A percentile compares a stretch with the other conserved stretches of the same genome.
phyloP scores from a whole-genome alignment of 2,113 vertebrate species.

The Trichechus manatus region DNA sequence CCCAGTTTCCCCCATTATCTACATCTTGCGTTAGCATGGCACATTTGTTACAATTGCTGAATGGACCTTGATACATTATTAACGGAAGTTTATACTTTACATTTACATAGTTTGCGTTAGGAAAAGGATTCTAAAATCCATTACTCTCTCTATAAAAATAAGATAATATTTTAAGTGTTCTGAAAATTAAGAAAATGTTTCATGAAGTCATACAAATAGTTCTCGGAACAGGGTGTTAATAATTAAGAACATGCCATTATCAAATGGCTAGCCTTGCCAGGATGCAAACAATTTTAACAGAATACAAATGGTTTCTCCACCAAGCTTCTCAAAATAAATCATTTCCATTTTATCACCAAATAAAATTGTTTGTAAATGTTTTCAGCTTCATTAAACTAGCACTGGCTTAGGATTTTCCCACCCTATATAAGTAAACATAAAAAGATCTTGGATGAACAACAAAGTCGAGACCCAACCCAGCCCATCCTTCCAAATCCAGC shows the following conservation, averaged over 20 bases:
- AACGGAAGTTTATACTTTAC: neutral
- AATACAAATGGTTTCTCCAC: constrained; percentile 1
- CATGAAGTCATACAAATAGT: neutral
- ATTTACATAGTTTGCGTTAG: too few species aligned
- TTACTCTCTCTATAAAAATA: constrained; percentile 15
- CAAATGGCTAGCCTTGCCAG: constrained; percentile 13
- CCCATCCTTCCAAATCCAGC: constrained; percentile 54
- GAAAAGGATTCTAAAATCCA: neutral
- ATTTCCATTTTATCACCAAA: constrained; percentile 60
- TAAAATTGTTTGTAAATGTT: constrained; percentile 63
- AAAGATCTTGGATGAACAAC: constrained; percentile 69
- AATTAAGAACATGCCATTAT: constrained; percentile 44
- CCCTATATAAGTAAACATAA: constrained; percentile 49
- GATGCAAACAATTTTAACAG: constrained; percentile 55
- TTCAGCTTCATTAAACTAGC: constrained; percentile 63
- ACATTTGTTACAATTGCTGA: neutral
- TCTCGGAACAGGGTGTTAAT: neutral
- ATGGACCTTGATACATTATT: neutral
- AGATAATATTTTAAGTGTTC: neutral
- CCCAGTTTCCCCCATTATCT: neutral
- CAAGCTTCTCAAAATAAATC: constrained; percentile 53
- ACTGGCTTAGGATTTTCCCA: constrained; percentile 35
- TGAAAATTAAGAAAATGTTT: constrained; percentile 5
- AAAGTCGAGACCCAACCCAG: constrained; percentile 23
- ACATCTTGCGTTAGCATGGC: neutral